Evolutionary conservation across 2,113 vertebrate species (phyloP).

Genomic region (Oreotragus oreotragus): DNA sequence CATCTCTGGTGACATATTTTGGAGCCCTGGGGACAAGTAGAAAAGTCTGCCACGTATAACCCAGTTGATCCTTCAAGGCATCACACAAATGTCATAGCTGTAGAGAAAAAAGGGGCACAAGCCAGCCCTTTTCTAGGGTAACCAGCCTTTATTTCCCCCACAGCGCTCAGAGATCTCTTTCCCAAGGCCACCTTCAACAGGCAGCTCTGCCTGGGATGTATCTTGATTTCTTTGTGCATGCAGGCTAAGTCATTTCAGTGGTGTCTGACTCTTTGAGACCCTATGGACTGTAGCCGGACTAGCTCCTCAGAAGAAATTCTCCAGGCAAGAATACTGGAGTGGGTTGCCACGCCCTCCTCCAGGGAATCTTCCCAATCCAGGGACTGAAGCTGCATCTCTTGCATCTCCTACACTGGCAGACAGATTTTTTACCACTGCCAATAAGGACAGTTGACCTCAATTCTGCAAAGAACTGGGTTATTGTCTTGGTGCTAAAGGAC

Average conservation of each 20-base stretch:
- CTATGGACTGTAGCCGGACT: neutral
- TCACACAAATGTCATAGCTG: neutral
- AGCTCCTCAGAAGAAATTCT: neutral
- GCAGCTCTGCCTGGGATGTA: neutral
- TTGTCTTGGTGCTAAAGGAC: neutral
- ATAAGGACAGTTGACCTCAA: neutral
- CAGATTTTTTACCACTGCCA: neutral
- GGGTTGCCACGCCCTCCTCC: neutral
- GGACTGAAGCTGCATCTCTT: neutral
- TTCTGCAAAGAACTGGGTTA: neutral
- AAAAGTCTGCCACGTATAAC: neutral
- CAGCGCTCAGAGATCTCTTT: neutral
- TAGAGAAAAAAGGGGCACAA: neutral
- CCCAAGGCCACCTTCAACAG: neutral
- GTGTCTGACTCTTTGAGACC: neutral
- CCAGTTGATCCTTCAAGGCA: neutral
- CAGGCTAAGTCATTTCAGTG: neutral
- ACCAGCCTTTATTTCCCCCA: neutral
- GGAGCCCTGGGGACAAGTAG: neutral
- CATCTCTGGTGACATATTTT: neutral
- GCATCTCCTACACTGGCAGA: neutral
- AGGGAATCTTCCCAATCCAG: neutral
- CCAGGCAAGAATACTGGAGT: neutral
- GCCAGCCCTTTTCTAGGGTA: neutral
- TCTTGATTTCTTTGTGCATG: neutral